phyloP scores from a whole-genome alignment of 2,888 invertebrate genomes.

The Lasioglossum pauxillum region DNA sequence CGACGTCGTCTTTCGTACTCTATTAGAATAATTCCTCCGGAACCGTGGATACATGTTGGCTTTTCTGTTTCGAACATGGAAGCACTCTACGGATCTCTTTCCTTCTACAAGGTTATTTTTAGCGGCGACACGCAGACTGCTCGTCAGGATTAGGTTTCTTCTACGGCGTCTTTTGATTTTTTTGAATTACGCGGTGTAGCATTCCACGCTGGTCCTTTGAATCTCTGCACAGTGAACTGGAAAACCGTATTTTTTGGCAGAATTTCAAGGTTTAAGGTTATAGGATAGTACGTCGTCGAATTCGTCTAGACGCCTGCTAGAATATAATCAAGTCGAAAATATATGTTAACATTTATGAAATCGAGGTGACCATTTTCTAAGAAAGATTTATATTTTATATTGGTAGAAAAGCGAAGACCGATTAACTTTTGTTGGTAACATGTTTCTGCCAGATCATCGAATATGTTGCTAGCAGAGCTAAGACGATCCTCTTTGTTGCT shows the following conservation, averaged over 20 bases:
- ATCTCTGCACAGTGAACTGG: not conserved
- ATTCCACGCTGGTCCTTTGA: not conserved
- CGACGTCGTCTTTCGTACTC: not conserved
- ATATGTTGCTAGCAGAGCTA: too few species aligned
- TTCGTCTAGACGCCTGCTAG: not conserved
- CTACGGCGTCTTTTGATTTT: not conserved
- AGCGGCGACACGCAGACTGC: not conserved
- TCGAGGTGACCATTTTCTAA: not conserved
- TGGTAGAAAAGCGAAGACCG: not conserved
- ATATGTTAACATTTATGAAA: not conserved
- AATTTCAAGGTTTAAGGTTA: not conserved
- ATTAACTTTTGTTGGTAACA: not conserved
- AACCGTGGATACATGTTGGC: not conserved
- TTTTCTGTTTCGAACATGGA: not conserved
- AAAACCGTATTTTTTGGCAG: not conserved
- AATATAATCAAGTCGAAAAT: not conserved
- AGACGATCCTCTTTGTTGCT: not conserved
- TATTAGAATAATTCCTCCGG: not conserved
- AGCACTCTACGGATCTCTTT: not conserved
- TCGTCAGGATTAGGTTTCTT: not conserved
- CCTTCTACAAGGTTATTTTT: not conserved
- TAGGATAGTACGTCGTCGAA: not conserved
- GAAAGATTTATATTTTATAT: not conserved
- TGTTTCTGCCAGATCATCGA: too few species aligned
- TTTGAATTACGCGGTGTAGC: not conserved